Conservation (phyloP, 2,797 vertebrate species). For the Peromyscus aztecus region DNA sequence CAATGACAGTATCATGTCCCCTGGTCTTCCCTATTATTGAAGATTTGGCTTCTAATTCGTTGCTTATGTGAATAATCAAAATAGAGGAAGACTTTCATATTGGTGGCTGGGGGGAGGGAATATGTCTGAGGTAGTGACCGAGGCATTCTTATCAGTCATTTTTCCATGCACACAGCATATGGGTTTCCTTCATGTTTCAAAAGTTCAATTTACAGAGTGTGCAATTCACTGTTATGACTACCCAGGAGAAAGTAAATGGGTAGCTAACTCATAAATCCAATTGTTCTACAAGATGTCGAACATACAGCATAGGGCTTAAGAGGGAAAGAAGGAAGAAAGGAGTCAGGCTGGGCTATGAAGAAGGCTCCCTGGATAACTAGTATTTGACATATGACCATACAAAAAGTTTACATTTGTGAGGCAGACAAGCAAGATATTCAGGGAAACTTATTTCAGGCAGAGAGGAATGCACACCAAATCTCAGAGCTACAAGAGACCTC, state of each 20-base stretch:
- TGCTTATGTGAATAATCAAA: background rate
- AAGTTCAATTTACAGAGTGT: background rate
- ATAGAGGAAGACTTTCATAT: background rate
- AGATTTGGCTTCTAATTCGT: background rate
- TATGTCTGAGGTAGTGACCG: background rate
- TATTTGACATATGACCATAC: slow-evolving; percentile 1
- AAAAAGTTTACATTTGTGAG: background rate
- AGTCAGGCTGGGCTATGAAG: background rate
- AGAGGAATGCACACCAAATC: background rate
- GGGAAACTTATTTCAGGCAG: background rate
- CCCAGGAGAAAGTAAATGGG: background rate
- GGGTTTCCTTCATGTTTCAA: background rate
- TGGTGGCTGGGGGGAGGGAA: background rate
- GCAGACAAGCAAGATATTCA: background rate
- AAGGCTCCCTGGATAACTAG: background rate
- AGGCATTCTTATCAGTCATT: background rate
- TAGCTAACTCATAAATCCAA: background rate
- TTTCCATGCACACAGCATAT: background rate
- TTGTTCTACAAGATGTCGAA: background rate
- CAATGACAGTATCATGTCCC: background rate
- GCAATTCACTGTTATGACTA: background rate
- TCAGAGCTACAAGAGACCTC: background rate
- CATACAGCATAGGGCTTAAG: background rate
- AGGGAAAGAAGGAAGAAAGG: background rate
- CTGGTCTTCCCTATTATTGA: background rate